Percentiles rank a stretch among this genome's conserved stretches.
Evolutionary conservation across 2,888 invertebrate species (phyloP).

Genomic region (Scaptomyza flava): DNA sequence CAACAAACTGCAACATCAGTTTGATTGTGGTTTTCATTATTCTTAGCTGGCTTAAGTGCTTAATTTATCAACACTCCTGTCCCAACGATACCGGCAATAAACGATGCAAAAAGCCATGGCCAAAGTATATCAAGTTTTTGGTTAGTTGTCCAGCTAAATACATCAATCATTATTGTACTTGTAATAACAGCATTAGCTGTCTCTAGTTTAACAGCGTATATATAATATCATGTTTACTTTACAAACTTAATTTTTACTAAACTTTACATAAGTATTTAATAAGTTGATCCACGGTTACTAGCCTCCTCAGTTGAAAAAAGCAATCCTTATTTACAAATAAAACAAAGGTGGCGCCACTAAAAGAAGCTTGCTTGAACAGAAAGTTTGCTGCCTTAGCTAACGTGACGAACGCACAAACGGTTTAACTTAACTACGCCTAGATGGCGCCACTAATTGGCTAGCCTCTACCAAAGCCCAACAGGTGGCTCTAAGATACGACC

Average conservation of each 20-base stretch:
- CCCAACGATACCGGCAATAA: constrained; percentile 12
- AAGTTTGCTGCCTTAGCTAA: constrained; percentile 12
- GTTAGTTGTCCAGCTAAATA: too few species aligned
- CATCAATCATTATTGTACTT: too few species aligned
- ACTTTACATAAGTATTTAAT: too few species aligned
- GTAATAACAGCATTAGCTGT: too few species aligned
- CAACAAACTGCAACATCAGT: constrained; percentile 16
- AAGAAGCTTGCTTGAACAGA: not conserved
- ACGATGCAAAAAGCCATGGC: not conserved
- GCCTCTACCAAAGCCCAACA: not conserved
- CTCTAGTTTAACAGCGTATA: too few species aligned
- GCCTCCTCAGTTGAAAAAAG: not conserved
- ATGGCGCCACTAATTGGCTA: too few species aligned
- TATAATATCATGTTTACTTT: too few species aligned
- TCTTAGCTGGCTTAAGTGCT: constrained; percentile 42
- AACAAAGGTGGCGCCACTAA: constrained; percentile 1
- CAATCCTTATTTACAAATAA: not conserved
- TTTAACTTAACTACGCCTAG: too few species aligned
- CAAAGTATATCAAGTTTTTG: not conserved
- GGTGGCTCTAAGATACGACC: not conserved
- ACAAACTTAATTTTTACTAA: too few species aligned
- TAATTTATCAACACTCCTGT: constrained; percentile 38
- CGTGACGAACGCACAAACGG: too few species aligned
- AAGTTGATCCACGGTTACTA: not conserved
- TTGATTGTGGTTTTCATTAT: constrained; percentile 51